Conservation (phyloP, 2,888 invertebrate genomes). For the Eilema depressum region DNA sequence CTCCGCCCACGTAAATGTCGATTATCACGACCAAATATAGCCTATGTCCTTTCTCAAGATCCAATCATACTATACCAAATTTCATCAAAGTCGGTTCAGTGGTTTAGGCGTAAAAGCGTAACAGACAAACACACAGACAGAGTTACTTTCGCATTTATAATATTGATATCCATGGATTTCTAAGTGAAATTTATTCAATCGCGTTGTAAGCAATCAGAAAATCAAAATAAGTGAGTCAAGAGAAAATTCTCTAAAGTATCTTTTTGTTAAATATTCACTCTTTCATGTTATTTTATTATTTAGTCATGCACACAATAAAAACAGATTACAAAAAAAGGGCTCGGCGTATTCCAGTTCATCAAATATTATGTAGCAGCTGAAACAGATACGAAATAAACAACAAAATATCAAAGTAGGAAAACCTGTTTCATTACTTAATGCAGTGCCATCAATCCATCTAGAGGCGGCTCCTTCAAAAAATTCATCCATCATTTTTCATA, state of each 20-base stretch:
- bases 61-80: too few relatives aligned
- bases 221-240: not conserved
- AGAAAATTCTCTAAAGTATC: not conserved
- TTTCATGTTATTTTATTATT: not conserved
- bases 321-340: too few relatives aligned
- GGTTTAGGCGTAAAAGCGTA: too few relatives aligned
- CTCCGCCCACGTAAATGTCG: too few relatives aligned
- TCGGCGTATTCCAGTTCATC: too few relatives aligned
- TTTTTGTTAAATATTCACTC: not conserved
- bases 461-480: not conserved
- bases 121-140: too few relatives aligned
- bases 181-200: not conserved
- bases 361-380: not conserved
- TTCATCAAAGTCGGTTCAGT: too few relatives aligned
- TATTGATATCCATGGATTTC: too few relatives aligned
- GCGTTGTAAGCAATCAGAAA: too few relatives aligned
- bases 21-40: too few relatives aligned
- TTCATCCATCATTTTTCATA: not conserved
- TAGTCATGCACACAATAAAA: not conserved
- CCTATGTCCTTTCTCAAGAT: too few relatives aligned
- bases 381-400: not conserved
- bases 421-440: constrained; percentile 1
- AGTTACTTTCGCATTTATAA: too few relatives aligned
- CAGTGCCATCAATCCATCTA: not conserved
- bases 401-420: not conserved